These are phyloP conservation scores for Sebastes cheni DNA, from an alignment of 2,797 vertebrate genomes.

Conservation along the genomic window DNA sequence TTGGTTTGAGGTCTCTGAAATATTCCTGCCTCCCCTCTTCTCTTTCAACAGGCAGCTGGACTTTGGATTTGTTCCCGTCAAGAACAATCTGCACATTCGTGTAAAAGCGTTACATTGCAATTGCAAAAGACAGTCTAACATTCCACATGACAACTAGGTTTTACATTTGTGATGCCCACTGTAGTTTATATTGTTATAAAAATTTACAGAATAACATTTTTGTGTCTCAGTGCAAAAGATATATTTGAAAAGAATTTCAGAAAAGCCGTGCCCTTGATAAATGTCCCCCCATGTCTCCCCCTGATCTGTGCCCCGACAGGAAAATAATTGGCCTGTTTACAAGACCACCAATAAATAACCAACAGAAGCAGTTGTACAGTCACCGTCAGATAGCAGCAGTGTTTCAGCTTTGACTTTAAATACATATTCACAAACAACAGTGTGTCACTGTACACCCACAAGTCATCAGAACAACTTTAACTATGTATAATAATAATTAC, in stretches of 20 bases:
- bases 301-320: slow-evolving; percentile 53
- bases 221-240: slow-evolving; percentile 88
- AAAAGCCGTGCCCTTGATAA: slow-evolving; percentile 79
- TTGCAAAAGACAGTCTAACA: slow-evolving; percentile 82
- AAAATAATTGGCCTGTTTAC: slow-evolving; percentile 72
- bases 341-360: slow-evolving; percentile 83
- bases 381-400: slow-evolving; percentile 88
- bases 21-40: slow-evolving; percentile 52
- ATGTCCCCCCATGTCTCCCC: slow-evolving; percentile 13
- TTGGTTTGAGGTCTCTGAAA: slow-evolving; percentile 76
- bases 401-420: slow-evolving; percentile 83
- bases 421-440: slow-evolving; percentile 85
- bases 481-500: slow-evolving; percentile 74
- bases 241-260: slow-evolving; percentile 77
- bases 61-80: slow-evolving; percentile 65
- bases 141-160: slow-evolving; percentile 83
- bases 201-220: slow-evolving; percentile 85
- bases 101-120: slow-evolving; percentile 81
- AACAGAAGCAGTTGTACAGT: slow-evolving; percentile 86
- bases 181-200: slow-evolving; percentile 79
- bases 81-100: slow-evolving; percentile 77
- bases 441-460: slow-evolving; percentile 80
- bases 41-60: slow-evolving; percentile 58
- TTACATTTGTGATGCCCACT: slow-evolving; percentile 79
- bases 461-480: slow-evolving; percentile 76